phyloP scores from a whole-genome alignment of 2,797 vertebrate species.

The Myotis planiceps region DNA sequence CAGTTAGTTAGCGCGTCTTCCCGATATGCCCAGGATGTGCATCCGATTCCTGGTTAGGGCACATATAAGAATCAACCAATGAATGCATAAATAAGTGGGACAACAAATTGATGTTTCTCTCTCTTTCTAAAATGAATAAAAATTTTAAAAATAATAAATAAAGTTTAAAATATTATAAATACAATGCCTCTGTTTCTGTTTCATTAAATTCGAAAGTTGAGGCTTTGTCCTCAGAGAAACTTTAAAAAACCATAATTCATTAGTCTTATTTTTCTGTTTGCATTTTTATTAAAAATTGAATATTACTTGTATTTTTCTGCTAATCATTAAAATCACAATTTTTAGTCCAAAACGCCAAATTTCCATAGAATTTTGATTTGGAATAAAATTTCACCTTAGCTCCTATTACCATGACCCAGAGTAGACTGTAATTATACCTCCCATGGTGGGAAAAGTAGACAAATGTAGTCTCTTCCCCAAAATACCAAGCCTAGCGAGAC shows the following conservation, averaged over 20 bases:
- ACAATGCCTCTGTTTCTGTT: background rate
- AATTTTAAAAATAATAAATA: background rate
- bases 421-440: background rate
- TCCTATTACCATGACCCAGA: background rate
- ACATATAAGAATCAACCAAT: background rate
- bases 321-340: constrained; percentile 35
- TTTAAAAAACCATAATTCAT: background rate
- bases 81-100: background rate
- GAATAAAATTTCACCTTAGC: constrained; percentile 30
- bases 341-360: background rate
- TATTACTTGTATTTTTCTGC: constrained; percentile 44
- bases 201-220: background rate
- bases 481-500: background rate
- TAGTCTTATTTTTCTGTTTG: background rate
- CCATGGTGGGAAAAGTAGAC: background rate
- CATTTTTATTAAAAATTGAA: constrained; percentile 34
- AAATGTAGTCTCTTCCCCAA: background rate
- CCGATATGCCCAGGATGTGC: background rate
- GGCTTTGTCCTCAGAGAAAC: background rate
- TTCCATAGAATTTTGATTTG: background rate
- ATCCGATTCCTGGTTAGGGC: background rate
- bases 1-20: background rate
- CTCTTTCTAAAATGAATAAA: background rate
- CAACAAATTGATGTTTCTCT: background rate
- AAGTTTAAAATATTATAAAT: background rate